Evolutionary conservation across 1,140 invertebrate genomes (phyloP).

Genomic region (Papilio dardanus): DNA sequence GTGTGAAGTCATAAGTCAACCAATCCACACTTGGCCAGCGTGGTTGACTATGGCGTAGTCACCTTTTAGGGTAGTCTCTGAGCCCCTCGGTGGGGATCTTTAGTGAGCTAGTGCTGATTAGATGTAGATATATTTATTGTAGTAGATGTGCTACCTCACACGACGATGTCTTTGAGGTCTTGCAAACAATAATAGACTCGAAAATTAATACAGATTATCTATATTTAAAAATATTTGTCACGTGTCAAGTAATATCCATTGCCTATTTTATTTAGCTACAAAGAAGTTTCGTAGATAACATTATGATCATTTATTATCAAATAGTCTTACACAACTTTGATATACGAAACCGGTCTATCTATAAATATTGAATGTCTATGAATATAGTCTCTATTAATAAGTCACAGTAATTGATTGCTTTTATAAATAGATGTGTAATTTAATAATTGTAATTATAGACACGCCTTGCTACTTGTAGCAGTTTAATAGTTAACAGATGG

Average conservation of each 20-base stretch:
- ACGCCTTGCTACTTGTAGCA: background rate
- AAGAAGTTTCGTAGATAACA: background rate
- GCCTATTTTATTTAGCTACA: background rate
- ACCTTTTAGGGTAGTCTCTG: too few relatives aligned
- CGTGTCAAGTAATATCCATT: background rate
- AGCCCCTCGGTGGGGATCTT: too few relatives aligned
- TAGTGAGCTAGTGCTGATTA: too few relatives aligned
- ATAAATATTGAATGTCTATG: conserved; percentile 19
- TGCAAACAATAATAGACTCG: background rate
- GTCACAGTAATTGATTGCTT: background rate
- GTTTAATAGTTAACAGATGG: conserved; percentile 5
- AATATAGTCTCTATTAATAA: background rate
- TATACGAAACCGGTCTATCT: background rate
- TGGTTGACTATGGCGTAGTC: too few relatives aligned
- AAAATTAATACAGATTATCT: background rate
- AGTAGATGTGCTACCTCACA: too few relatives aligned
- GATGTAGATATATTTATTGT: too few relatives aligned
- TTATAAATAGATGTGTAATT: conserved; percentile 20
- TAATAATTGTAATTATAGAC: background rate
- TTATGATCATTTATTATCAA: conserved; percentile 13
- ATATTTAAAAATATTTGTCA: background rate
- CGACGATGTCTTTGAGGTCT: background rate
- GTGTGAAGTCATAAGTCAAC: too few relatives aligned
- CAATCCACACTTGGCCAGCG: too few relatives aligned
- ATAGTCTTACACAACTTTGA: conserved; percentile 11